Evolutionary conservation across 2,888 invertebrate species (phyloP), one percentile per base, ranked within the genome.

Genomic region (Acleris sparsana): DNA sequence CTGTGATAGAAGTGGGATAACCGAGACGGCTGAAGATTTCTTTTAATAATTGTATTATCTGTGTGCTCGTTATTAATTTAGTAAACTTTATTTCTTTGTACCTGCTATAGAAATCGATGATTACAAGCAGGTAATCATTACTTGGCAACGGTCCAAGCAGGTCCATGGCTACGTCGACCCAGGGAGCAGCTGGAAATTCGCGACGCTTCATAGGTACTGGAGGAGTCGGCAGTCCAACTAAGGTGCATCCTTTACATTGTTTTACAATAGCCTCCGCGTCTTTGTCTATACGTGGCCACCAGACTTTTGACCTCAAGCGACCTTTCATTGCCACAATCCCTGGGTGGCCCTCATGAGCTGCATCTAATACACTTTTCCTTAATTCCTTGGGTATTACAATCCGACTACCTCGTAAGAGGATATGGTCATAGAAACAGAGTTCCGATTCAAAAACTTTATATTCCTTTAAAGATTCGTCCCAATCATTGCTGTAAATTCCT

Each of bases 101-200:
- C 46, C 77, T 66, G 53, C 76, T 78, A 62, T 69, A 79, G 39
- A 79, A 79, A 60, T 78, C 76, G 7, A 79, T 63, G 3, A 78
- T 69, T 0, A 78, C 76, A 7, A 79, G 67, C 39, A 64, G 33
- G 13, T 59, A 64, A 16, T 64, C 53, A 17, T 53, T 53, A 46
- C 22, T 64, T 18, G 59, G 64, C 18, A 64, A 17, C 2, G 64
- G 64, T 29, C 59, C 64, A 1, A 76, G 33, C 29, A 73, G 69
- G 66, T 78, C 76, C 11, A 76, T 67, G 13, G 71, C 70, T 2
- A 72, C 39, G 16, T 67, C 63, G 5, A 64, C 56, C 67, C 62
- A 67, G 3, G 67, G 66, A 7, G n/a, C 65, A 6, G 13, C 18
- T 5, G 69, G 66, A 4, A 66, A 53, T 48, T 64, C 57, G 3